Percentiles rank a stretch among this genome's conserved stretches.
phyloP scores from a whole-genome alignment of 2,888 invertebrate species.

The Cyclophora albipunctata region DNA sequence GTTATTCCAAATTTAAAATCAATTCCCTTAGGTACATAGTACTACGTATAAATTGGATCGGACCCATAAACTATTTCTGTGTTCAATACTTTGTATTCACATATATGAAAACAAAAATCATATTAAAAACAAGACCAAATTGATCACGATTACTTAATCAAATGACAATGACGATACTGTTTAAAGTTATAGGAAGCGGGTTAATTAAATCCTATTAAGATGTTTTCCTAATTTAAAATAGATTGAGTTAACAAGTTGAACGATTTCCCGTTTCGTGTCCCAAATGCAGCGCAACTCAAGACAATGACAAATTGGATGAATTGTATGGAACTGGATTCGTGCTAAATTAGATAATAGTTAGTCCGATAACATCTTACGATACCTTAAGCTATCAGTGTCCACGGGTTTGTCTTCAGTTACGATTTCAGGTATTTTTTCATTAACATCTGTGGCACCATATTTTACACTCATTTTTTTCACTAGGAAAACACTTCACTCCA shows the following conservation, averaged over 20 bases:
- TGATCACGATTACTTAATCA: too few relatives aligned
- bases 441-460: slow-evolving; percentile 55
- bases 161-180: too few relatives aligned
- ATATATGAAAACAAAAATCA: too few relatives aligned
- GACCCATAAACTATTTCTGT: too few relatives aligned
- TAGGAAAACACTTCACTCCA: slow-evolving; percentile 13
- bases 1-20: too few relatives aligned
- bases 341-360: slow-evolving; percentile 26
- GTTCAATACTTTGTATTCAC: too few relatives aligned
- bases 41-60: too few relatives aligned
- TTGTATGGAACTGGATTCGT: slow-evolving; percentile 30
- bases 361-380: slow-evolving; percentile 20
- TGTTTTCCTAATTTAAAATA: slow-evolving; percentile 16
- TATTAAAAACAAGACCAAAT: too few relatives aligned
- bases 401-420: slow-evolving; percentile 31
- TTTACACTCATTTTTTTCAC: slow-evolving; percentile 45
- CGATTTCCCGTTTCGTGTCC: slow-evolving; percentile 36
- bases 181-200: not conserved
- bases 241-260: slow-evolving; percentile 14
- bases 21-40: too few relatives aligned
- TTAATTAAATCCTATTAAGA: slow-evolving; percentile 1
- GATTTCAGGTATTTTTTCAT: slow-evolving; percentile 36
- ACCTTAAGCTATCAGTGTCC: slow-evolving; percentile 46
- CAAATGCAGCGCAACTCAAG: slow-evolving; percentile 22
- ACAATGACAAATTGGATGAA: slow-evolving; percentile 39